These are phyloP conservation scores for Procambarus clarkii DNA, from an alignment of 1,140 invertebrate genomes.

Conservation along the genomic window DNA sequence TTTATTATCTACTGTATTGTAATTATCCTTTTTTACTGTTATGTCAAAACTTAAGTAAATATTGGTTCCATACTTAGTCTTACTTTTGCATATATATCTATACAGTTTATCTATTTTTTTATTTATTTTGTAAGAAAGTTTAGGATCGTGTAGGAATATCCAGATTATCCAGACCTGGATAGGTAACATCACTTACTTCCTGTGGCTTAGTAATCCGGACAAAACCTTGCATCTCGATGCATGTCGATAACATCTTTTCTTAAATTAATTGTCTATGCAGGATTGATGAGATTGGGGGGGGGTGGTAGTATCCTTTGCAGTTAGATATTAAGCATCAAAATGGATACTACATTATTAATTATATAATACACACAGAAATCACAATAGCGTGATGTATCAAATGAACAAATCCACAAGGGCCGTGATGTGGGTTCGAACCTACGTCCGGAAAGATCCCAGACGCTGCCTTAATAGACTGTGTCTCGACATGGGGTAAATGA, in stretches of 20 bases:
- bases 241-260: neutral
- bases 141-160: neutral
- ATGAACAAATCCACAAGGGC: too few relatives aligned
- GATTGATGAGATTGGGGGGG: neutral
- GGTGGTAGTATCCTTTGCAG: slow-evolving; percentile 15
- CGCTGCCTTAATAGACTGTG: too few relatives aligned
- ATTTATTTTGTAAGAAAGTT: neutral
- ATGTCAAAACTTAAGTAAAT: neutral
- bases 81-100: neutral
- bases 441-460: too few relatives aligned
- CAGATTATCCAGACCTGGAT: neutral
- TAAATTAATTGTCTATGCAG: neutral
- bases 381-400: too few relatives aligned
- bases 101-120: neutral
- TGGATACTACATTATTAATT: neutral
- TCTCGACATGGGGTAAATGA: too few relatives aligned
- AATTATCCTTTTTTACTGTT: neutral
- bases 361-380: neutral
- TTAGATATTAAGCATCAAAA: neutral
- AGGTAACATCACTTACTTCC: neutral
- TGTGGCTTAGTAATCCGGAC: neutral
- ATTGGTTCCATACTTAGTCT: neutral
- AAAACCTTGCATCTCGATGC: slow-evolving; percentile 1
- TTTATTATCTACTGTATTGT: neutral
- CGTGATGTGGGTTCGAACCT: too few relatives aligned